These are phyloP conservation scores for Oceanodroma leucorhoa DNA, from an alignment of 2,797 vertebrate species.

Conservation along the genomic window DNA sequence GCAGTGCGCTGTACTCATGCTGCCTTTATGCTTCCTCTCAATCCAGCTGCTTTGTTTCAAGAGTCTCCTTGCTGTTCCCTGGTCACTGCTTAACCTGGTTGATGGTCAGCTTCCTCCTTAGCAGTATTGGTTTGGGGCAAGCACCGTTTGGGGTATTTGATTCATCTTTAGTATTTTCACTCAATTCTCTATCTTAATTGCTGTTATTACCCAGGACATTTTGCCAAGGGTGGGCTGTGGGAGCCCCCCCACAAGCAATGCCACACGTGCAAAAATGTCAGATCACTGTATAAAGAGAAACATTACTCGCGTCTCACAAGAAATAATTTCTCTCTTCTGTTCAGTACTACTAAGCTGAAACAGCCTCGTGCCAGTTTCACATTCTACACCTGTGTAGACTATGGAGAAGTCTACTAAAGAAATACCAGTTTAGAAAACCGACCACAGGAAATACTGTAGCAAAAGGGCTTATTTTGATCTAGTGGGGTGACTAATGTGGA, in stretches of 20 bases:
- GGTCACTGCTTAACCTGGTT: not conserved
- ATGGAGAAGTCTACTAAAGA: not conserved
- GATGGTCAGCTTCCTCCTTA: not conserved
- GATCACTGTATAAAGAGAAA: not conserved
- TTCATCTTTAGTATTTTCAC: not conserved
- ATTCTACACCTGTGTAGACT: not conserved
- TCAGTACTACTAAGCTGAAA: not conserved
- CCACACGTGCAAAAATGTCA: rapidly evolving
- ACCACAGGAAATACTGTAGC: not conserved
- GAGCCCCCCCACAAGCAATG: not conserved
- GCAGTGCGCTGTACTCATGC: rapidly evolving
- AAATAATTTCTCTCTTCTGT: not conserved
- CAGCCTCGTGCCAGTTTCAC: not conserved
- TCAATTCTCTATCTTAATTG: not conserved
- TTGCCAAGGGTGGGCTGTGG: not conserved
- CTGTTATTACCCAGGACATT: not conserved
- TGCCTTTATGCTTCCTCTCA: not conserved
- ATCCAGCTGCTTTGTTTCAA: not conserved
- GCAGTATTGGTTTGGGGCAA: not conserved
- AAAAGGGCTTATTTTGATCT: not conserved
- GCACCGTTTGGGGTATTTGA: not conserved
- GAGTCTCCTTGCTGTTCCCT: not conserved
- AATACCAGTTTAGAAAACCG: not conserved
- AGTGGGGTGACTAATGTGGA: rapidly evolving
- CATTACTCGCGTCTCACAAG: rapidly evolving